Evolutionary conservation across 2,888 invertebrate species (phyloP).

Genomic region (Euplexia lucipara): DNA sequence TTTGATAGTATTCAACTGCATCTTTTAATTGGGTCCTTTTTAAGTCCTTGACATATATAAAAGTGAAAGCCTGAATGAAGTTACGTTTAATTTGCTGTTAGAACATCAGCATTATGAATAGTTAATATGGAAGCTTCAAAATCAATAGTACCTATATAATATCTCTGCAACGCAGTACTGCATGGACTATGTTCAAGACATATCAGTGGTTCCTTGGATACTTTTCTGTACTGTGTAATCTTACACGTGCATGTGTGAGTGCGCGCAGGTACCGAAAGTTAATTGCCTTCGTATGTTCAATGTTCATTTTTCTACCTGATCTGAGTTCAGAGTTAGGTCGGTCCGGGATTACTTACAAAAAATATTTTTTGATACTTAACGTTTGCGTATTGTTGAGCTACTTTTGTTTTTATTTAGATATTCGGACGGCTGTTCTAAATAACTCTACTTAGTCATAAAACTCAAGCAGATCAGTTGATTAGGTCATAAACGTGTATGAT

Average conservation of each 20-base stretch:
- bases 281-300: constrained; percentile 90
- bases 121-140: too few species aligned
- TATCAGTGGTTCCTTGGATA: constrained; percentile 31
- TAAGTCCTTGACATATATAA: too few species aligned
- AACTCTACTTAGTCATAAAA: constrained; percentile 49
- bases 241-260: constrained; percentile 71
- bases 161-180: too few species aligned
- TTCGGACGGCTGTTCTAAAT: constrained; percentile 32
- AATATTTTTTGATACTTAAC: constrained; percentile 62
- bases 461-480: constrained; percentile 25
- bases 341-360: constrained; percentile 63
- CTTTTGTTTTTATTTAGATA: constrained; percentile 44
- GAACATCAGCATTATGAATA: too few species aligned
- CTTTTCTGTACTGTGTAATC: constrained; percentile 3
- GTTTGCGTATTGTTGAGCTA: constrained; percentile 53
- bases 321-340: constrained; percentile 71
- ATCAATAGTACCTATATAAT: not conserved
- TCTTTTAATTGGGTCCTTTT: too few species aligned
- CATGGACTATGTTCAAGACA: not conserved
- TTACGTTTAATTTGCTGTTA: too few species aligned
- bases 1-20: too few species aligned
- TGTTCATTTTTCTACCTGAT: constrained; percentile 87
- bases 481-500: constrained; percentile 49
- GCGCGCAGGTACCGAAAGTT: constrained; percentile 87
- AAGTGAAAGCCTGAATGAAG: too few species aligned